Conservation (phyloP, 2,113 vertebrate species). For the Macaca fascicularis region DNA sequence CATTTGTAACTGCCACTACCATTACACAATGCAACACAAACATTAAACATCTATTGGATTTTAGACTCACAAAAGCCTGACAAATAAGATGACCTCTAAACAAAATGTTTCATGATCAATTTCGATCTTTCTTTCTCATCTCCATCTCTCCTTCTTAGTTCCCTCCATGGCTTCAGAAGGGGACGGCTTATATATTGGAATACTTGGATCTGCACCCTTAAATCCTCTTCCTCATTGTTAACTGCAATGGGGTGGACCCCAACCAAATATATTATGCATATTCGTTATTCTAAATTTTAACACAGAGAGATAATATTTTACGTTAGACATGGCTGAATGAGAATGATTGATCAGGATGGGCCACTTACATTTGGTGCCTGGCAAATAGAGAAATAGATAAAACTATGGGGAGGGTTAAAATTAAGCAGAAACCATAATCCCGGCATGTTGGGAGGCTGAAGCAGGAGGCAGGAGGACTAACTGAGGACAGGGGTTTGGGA, state of each 20-base stretch:
- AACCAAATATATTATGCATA: neutral
- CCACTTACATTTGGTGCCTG: neutral
- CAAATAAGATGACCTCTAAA: neutral
- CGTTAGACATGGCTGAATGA: neutral
- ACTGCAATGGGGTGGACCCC: neutral
- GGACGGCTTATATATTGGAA: neutral
- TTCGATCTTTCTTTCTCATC: neutral
- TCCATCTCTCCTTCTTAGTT: neutral
- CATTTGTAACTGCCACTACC: neutral
- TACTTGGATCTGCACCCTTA: neutral
- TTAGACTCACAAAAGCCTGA: neutral
- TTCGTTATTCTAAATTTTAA: neutral
- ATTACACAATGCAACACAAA: neutral
- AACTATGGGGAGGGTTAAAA: neutral
- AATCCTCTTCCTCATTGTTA: neutral
- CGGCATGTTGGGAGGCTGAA: too few species aligned
- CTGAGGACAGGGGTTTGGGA: too few species aligned
- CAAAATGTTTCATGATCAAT: neutral
- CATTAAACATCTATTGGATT: neutral
- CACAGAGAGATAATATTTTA: neutral
- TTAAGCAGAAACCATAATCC: too few species aligned
- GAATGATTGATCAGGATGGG: neutral
- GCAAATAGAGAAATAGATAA: neutral
- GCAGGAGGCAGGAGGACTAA: too few species aligned
- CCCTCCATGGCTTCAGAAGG: neutral